Percentiles rank a stretch among this genome's conserved stretches.
phyloP scores from a whole-genome alignment of 2,797 vertebrate genomes.

The Paramormyrops hopkinsi region DNA sequence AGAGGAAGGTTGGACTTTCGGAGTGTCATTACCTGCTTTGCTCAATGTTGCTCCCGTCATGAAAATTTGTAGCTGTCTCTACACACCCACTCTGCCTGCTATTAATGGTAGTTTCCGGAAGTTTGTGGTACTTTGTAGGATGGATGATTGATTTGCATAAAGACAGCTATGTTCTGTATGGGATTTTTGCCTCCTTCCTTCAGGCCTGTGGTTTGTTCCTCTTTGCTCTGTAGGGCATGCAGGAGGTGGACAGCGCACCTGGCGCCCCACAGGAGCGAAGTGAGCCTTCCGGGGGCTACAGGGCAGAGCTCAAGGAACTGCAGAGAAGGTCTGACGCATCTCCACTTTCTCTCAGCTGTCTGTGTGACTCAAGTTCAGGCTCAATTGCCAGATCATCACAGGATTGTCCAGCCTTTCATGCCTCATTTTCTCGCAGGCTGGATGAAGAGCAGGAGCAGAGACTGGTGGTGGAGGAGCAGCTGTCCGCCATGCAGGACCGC shows the following conservation, averaged over 20 bases:
- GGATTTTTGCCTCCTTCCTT: background rate
- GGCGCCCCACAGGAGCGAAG: constrained; percentile 81
- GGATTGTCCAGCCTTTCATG: background rate
- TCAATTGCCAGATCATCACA: background rate
- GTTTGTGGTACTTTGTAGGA: background rate
- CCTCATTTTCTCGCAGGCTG: constrained; percentile 58
- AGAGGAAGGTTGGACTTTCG: constrained; percentile 17
- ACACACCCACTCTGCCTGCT: background rate
- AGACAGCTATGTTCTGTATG: background rate
- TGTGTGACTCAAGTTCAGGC: background rate
- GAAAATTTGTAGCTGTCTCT: background rate
- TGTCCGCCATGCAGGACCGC: constrained; percentile 66
- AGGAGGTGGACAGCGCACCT: constrained; percentile 70
- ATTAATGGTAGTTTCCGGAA: background rate
- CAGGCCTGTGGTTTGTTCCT: background rate
- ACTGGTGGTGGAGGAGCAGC: constrained; percentile 67
- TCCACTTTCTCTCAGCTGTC: background rate
- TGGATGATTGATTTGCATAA: background rate
- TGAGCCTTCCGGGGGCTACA: constrained; percentile 46
- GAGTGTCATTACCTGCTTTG: background rate
- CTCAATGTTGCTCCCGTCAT: background rate
- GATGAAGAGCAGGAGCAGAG: constrained; percentile 77
- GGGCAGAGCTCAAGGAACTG: constrained; percentile 65
- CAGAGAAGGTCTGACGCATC: constrained; percentile 64
- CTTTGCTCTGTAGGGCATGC: constrained; percentile 53